Evolutionary conservation across 1,140 invertebrate genomes (phyloP).

Genomic region (Charaxes varanes): DNA sequence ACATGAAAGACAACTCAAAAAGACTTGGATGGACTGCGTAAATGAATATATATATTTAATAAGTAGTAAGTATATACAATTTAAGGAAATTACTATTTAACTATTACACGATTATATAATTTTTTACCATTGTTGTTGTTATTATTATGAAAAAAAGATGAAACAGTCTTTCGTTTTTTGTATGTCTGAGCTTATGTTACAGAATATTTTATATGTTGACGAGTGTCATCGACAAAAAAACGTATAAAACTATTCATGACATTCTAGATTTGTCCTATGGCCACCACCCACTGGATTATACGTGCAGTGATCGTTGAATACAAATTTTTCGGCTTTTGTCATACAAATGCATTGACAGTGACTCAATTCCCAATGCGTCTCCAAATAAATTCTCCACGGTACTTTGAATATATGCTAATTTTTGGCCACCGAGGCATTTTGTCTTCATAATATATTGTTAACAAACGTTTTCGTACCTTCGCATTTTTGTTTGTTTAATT

Average conservation of each 20-base stretch:
- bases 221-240: conserved; percentile 23
- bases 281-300: conserved; percentile 64
- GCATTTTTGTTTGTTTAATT: neutral
- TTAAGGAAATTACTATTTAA: no score
- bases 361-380: conserved; percentile 48
- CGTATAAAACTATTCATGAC: conserved; percentile 42
- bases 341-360: conserved; percentile 49
- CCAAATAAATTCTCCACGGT: conserved; percentile 41
- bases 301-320: conserved; percentile 53
- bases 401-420: conserved; percentile 33
- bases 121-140: no score
- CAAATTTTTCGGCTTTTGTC: conserved; percentile 37
- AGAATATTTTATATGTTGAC: neutral
- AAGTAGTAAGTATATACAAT: no score
- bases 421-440: conserved; percentile 21
- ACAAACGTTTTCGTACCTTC: neutral
- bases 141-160: no score
- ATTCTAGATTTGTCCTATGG: conserved; percentile 47
- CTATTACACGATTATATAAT: no score
- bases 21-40: no score
- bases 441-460: conserved; percentile 5
- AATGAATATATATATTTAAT: no score
- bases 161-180: no score
- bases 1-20: no score
- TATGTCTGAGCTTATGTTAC: no score